Evolutionary conservation across 2,888 invertebrate genomes (phyloP).

Genomic region (Protodeltote pygarga): DNA sequence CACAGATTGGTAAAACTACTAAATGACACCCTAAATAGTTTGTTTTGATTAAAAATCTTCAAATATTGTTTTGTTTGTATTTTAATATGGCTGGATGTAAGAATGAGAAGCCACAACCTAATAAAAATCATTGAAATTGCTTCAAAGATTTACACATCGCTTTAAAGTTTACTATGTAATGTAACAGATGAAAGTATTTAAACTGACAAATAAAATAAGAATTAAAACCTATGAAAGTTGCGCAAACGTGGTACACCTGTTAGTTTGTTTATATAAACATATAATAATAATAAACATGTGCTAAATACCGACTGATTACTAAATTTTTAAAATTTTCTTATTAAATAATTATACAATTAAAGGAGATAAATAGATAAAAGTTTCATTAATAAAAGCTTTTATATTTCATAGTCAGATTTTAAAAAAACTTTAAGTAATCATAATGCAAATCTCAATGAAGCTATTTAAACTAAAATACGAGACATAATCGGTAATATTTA

Average conservation of each 20-base stretch:
- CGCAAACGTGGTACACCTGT: slow-evolving; percentile 40
- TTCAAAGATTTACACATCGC: slow-evolving; percentile 40
- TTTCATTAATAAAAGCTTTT: too few relatives aligned
- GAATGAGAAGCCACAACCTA: neutral
- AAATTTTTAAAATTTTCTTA: too few relatives aligned
- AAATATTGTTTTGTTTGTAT: neutral
- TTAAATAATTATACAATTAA: neutral
- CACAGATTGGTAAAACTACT: too few relatives aligned
- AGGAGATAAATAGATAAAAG: too few relatives aligned
- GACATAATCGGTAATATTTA: too few relatives aligned
- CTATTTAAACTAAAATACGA: too few relatives aligned
- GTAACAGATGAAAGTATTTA: slow-evolving; percentile 26
- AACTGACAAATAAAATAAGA: slow-evolving; percentile 52
- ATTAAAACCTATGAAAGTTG: slow-evolving; percentile 46
- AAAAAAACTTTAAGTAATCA: too few relatives aligned
- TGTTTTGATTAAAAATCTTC: too few relatives aligned
- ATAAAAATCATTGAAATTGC: slow-evolving; percentile 32
- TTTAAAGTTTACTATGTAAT: slow-evolving; percentile 34
- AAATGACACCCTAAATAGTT: too few relatives aligned
- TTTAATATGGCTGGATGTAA: neutral
- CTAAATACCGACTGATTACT: too few relatives aligned
- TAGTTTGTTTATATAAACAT: slow-evolving; percentile 27
- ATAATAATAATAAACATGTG: slow-evolving; percentile 1
- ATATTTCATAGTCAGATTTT: too few relatives aligned
- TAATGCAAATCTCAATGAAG: too few relatives aligned